Base-by-base conservation (phyloP, 2,888 invertebrate species). In the Lasius platythorax region DNA sequence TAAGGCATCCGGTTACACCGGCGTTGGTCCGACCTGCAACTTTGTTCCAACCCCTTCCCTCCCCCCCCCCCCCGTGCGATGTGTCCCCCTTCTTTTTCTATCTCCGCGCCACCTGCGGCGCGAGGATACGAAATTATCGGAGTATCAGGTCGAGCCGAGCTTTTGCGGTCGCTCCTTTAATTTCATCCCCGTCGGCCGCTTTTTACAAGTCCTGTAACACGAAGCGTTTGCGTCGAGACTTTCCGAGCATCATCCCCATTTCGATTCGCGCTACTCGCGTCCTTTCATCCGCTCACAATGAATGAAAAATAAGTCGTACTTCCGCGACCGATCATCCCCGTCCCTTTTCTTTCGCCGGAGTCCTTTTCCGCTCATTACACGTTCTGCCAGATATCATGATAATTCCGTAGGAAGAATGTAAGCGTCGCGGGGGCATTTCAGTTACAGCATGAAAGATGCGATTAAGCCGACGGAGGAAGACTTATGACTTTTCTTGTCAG, bases 1-100 rank as follows among this genome's bases (percentile, higher is more conserved):
- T 91, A 91, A 92, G 91, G 91, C 87, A 84, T 83, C 83, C 78
- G 72, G 85, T 78, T 85, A 85, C 73, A 79, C 33, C 83, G n/a
- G 9, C 75, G 46, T 56, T 33, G 53, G 64, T 75, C 43, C 73
- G 72, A n/a, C 40, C n/a, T 50, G 79, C 73, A 61, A 81, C 61
- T 73, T 72, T 81, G 79, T 63, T 63, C 79, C 33, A 15, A 12
- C 46, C 9, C 28, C 8, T 58, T 12, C 23, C n/a, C n/a, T n/a
- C n/a, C n/a, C n/a, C n/a, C n/a, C n/a, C n/a, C 0, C 3, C 58
- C 9, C 23, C 61, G 40, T 61, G 33, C 15, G 33, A 33, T 37
- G 58, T 46, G 58, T 46, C 28, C 18, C 50, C 79, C 50, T 73
- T 81, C 73, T 63, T 73, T 73, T 72, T 63, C 73, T 18, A 37